These are phyloP conservation scores for Chrysolina oricalcia DNA, from an alignment of 2,888 invertebrate species.

Conservation along the genomic window DNA sequence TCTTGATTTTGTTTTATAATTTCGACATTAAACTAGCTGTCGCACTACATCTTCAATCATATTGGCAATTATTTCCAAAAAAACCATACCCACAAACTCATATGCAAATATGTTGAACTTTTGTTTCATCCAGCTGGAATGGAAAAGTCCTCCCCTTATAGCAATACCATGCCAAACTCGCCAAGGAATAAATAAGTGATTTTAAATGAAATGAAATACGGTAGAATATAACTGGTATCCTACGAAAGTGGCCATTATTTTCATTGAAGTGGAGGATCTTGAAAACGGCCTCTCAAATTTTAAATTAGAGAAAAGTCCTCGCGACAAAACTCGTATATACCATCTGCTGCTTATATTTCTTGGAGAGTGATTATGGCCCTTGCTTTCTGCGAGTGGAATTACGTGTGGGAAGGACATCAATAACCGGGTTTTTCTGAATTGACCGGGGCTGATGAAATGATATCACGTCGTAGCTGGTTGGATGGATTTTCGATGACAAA, in stretches of 20 bases:
- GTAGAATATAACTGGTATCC: background rate
- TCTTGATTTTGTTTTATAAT: too few relatives aligned
- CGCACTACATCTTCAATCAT: too few relatives aligned
- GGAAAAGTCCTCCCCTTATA: background rate
- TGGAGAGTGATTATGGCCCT: background rate
- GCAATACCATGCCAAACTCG: background rate
- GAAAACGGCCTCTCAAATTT: slow-evolving; percentile 9
- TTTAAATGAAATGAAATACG: slow-evolving; percentile 12
- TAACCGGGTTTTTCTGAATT: slow-evolving; percentile 7
- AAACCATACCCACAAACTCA: too few relatives aligned
- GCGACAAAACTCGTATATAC: slow-evolving; percentile 10
- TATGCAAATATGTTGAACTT: too few relatives aligned
- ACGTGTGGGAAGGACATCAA: slow-evolving; percentile 15
- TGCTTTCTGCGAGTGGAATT: slow-evolving; percentile 13
- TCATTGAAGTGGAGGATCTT: slow-evolving; percentile 1
- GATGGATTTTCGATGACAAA: slow-evolving; percentile 19
- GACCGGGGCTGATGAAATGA: slow-evolving; percentile 8
- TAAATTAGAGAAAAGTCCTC: slow-evolving; percentile 8
- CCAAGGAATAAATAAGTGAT: slow-evolving; percentile 10
- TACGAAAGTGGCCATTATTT: slow-evolving; percentile 10
- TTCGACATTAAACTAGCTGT: too few relatives aligned
- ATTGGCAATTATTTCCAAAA: too few relatives aligned
- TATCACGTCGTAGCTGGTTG: background rate
- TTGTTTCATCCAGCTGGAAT: too few relatives aligned
- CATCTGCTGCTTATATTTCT: slow-evolving; percentile 22